Percentiles rank a stretch among this genome's conserved stretches.
Conservation (phyloP, 2,797 vertebrate genomes). For the Sebastes kiyomatsui region DNA sequence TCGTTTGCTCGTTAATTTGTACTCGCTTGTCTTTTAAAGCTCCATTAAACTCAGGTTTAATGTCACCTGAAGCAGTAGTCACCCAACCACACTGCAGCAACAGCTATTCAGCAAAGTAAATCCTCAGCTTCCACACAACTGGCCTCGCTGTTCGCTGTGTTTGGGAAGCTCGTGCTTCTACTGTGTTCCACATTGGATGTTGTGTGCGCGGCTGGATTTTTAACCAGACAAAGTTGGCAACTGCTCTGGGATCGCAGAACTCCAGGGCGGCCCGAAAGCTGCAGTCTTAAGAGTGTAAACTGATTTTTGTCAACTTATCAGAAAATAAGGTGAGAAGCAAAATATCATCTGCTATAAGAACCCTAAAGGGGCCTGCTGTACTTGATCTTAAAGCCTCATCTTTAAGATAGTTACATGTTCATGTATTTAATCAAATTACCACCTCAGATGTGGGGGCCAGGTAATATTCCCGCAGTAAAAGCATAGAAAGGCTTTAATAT, state of each 20-base stretch:
- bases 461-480: not conserved
- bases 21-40: conserved; percentile 42
- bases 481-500: too few relatives aligned
- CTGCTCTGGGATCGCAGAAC: too few relatives aligned
- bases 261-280: too few relatives aligned
- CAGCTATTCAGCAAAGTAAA: not conserved
- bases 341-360: too few relatives aligned
- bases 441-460: not conserved
- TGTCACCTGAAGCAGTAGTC: conserved; percentile 17
- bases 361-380: too few relatives aligned
- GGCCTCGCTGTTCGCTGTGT: not conserved
- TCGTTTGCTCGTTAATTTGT: conserved; percentile 24
- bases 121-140: not conserved
- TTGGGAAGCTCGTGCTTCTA: not conserved
- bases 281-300: too few relatives aligned
- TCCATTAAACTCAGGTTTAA: conserved; percentile 48
- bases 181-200: not conserved
- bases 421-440: not conserved
- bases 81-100: not conserved
- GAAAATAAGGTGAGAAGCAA: too few relatives aligned
- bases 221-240: not conserved
- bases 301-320: too few relatives aligned
- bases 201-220: not conserved
- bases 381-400: too few relatives aligned
- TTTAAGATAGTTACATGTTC: not conserved